Conservation (phyloP, 2,888 invertebrate species). For the Flexamia atlantica region DNA sequence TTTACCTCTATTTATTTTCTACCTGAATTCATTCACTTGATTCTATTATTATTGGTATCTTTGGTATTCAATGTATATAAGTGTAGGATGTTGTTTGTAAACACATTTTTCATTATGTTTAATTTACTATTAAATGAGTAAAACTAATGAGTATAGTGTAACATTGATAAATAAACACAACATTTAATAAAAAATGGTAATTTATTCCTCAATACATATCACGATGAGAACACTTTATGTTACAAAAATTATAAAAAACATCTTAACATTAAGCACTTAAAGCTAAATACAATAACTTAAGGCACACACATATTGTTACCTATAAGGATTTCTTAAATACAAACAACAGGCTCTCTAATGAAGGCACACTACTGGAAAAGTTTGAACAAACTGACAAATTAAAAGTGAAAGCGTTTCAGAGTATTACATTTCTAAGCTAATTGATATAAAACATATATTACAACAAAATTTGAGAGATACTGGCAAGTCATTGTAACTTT, state of each 20-base stretch:
- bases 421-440: conserved; percentile 18
- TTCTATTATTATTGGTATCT: no score
- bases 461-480: conserved; percentile 34
- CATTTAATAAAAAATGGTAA: neutral
- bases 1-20: no score
- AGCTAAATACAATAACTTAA: conserved; percentile 56
- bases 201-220: conserved; percentile 52
- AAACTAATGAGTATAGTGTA: no score
- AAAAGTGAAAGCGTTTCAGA: neutral
- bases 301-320: conserved; percentile 45
- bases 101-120: no score
- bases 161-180: neutral
- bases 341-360: neutral
- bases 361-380: neutral
- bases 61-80: no score
- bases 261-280: conserved; percentile 59
- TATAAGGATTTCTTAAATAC: conserved; percentile 18
- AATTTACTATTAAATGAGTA: no score
- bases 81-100: no score
- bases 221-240: conserved; percentile 23
- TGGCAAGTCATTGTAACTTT: conserved; percentile 42
- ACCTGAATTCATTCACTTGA: no score
- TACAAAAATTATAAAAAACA: conserved; percentile 57
- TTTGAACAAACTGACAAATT: neutral
- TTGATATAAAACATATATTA: conserved; percentile 49